Base-by-base conservation (phyloP, 2,113 vertebrate species). In the Saccopteryx leptura region DNA sequence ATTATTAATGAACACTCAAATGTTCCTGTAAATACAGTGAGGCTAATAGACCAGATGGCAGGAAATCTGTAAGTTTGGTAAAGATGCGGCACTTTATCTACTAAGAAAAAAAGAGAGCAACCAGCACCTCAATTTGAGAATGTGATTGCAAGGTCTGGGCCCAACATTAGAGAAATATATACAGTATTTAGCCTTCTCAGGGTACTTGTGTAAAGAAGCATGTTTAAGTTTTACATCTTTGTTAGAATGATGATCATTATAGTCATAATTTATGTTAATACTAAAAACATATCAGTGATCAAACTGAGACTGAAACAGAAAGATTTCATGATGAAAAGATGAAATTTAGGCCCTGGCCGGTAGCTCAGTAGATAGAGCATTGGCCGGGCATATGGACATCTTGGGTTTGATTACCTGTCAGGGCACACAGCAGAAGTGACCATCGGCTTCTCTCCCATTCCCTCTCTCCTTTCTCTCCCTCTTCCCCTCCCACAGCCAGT, bases 121-220 rank as follows among this genome's bases (percentile, higher is more conserved):
- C 13, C 9, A 71, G 48, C 21, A 50, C 61, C 54, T 90, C 81
- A 76, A n/a, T 91, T 79, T 82, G 54, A 86, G 90, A 93, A 81
- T 12, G 21, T 21, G 39, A 63, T 9, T 65, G 17, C 66, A 33
- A 61, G 72, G 60, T 71, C 63, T 80, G 21, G 74, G 28, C 39
- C 39, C n/a, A 78, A 13, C 4, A 48, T 33, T 31, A 39, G 0
- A 71, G 48, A 97, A 86, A 54, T 33, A 61, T 26, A 75, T 39
- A 39, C 39, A 39, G 39, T 7, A 65, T 33, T 60, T 33, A 80
- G 13, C 11, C 90, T 89, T 82, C 83, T n/a, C 74, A 60, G 28
- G 69, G 23, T 24, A 94, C 9, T 4, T 4, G 1, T 33, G 28
- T 63, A 54, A 86, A 76, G 39, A 18, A 71, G 58, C 14, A 56